Base-by-base conservation (phyloP, 2,888 invertebrate species). In the Drosophila fulvimacula region DNA sequence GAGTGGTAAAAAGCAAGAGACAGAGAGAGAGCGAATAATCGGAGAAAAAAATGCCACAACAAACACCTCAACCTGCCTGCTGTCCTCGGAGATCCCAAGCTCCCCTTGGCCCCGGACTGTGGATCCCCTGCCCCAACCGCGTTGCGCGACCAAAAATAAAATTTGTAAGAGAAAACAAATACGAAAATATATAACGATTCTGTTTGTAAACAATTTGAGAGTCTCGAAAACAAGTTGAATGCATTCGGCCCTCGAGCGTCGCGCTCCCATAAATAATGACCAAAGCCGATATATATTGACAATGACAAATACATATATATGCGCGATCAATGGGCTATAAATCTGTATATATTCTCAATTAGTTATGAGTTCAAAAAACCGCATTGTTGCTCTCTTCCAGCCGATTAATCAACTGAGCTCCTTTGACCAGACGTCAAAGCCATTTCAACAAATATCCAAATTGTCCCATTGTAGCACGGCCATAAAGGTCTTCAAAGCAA, bases 1-100 rank as follows among this genome's bases (percentile, higher is more conserved):
- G 60, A 72, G 48, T 63, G 56, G 59, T 51, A 36, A 49, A 34
- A 55, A 19, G 46, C 36, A 3, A 10, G 57, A 2, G 30, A 19
- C 36, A 61, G 34, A 34, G 49, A 34, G 1, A 34, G 32, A 32
- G 19, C 17, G 32, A 32, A 19, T 5, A 30, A 9, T 21, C 48
- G 53, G 63, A 63, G 67, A 70, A 66, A 61, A 65, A 76, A 76
- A 69, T 73, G 77, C 69, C 58, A 59, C 77, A 76, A 69, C 60
- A 68, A 58, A 72, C 76, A 64, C 48, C 58, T 57, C 71, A 34
- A 53, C 44, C 39, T 27, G 27, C 46, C 44, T 27, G 49, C 56
- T 51, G 66, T 56, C 67, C 44, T 51, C 56, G n/a, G 36, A 55
- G n/a, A 5, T 6, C 17, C 3, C 34, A 9, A 9, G 11, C 4